These are phyloP conservation scores for Chromobotia macracanthus DNA, from an alignment of 2,797 vertebrate genomes.

Conservation along the genomic window DNA sequence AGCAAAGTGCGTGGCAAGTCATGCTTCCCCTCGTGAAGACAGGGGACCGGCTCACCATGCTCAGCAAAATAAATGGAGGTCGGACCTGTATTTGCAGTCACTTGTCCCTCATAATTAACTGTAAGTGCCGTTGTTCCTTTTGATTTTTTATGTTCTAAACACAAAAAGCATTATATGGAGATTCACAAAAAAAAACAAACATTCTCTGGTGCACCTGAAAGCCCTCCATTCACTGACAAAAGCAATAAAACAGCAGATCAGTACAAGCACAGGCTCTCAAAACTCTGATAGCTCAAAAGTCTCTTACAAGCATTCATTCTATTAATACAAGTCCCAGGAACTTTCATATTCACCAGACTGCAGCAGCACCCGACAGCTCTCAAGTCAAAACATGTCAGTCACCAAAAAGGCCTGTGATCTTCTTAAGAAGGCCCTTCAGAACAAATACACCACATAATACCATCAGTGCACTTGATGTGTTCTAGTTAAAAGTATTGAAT, in stretches of 20 bases:
- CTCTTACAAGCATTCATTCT: constrained; percentile 5
- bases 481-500: background rate
- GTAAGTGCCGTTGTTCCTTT: constrained; percentile 12
- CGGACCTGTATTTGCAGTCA: constrained; percentile 19
- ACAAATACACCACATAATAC: background rate
- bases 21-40: too few species aligned
- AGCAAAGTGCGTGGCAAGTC: too few species aligned
- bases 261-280: constrained; percentile 1
- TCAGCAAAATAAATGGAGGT: too few species aligned
- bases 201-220: background rate
- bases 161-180: background rate
- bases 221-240: background rate
- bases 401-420: constrained; percentile 34
- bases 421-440: constrained; percentile 11
- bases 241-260: background rate
- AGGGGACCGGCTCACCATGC: too few species aligned
- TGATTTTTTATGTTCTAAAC: background rate
- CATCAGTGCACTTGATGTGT: background rate
- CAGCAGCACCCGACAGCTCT: background rate
- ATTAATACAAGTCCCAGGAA: background rate
- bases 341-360: constrained; percentile 36
- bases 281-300: constrained; percentile 16
- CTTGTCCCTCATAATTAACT: constrained; percentile 43
- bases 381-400: constrained; percentile 5
- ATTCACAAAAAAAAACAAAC: background rate